Percentiles rank a stretch among this genome's conserved stretches.
phyloP scores from a whole-genome alignment of 2,888 invertebrate genomes.

The Leucoptera coffeella region DNA sequence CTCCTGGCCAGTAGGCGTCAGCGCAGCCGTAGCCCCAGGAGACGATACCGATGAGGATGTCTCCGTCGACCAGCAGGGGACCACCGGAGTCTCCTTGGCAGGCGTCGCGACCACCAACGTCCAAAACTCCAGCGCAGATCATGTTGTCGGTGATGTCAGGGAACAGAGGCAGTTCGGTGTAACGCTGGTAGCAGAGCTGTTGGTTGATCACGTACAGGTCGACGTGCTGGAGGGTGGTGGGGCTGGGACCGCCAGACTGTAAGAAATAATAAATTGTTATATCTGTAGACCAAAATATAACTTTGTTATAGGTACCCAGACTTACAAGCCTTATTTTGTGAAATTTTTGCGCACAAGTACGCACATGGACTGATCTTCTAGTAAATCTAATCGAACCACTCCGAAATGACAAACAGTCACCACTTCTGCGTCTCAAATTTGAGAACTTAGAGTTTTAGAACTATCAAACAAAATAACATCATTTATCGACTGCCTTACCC shows the following conservation, averaged over 20 bases:
- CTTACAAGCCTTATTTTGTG: too few species aligned
- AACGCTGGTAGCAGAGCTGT: slow-evolving; percentile 9
- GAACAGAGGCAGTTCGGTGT: slow-evolving; percentile 5
- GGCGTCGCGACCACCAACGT: slow-evolving; percentile 18
- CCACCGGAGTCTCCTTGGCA: slow-evolving; percentile 51
- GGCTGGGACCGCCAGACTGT: slow-evolving; percentile 3
- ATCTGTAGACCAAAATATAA: too few species aligned
- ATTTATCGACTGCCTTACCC: slow-evolving; percentile 12
- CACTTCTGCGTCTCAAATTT: not conserved
- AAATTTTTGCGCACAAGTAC: too few species aligned
- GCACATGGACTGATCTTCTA: slow-evolving; percentile 7
- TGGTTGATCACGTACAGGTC: slow-evolving; percentile 12
- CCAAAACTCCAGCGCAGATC: too few species aligned
- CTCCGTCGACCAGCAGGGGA: slow-evolving; percentile 24
- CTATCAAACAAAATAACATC: too few species aligned
- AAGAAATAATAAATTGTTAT: too few species aligned
- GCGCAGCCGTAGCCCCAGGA: slow-evolving; percentile 46
- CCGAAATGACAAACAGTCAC: not conserved
- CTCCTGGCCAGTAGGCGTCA: slow-evolving; percentile 33
- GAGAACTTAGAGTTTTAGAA: not conserved
- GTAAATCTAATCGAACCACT: not conserved
- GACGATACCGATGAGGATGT: slow-evolving; percentile 30
- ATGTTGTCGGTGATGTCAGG: slow-evolving; percentile 15
- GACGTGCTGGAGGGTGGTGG: slow-evolving; percentile 9
- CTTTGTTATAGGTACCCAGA: slow-evolving; percentile 6